phyloP scores from a whole-genome alignment of 2,888 invertebrate species.

The Spatulosminthurus flaviceps region DNA sequence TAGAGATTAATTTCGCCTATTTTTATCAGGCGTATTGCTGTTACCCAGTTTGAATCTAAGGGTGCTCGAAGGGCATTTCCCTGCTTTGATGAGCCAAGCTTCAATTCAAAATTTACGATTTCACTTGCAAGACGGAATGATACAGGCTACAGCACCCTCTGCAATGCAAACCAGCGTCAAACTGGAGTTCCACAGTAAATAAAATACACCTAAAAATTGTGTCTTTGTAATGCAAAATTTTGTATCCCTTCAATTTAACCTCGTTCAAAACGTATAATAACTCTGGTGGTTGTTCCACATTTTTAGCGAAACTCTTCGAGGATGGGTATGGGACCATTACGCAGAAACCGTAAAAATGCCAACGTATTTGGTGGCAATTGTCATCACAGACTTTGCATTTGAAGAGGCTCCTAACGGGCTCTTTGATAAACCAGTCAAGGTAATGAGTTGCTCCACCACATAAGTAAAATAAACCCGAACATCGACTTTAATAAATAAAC shows the following conservation, averaged over 20 bases:
- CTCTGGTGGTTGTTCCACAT: too few species aligned
- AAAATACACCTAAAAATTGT: too few species aligned
- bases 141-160: slow-evolving; percentile 46
- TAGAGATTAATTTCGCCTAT: too few species aligned
- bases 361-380: slow-evolving; percentile 52
- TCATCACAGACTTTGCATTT: slow-evolving; percentile 46
- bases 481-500: too few species aligned
- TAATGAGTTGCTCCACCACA: too few species aligned
- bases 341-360: slow-evolving; percentile 51
- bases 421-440: slow-evolving; percentile 39
- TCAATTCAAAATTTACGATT: slow-evolving; percentile 31
- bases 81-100: slow-evolving; percentile 44
- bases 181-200: slow-evolving; percentile 6
- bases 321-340: slow-evolving; percentile 51
- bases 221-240: too few species aligned
- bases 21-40: slow-evolving; percentile 24
- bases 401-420: slow-evolving; percentile 28
- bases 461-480: too few species aligned
- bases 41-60: slow-evolving; percentile 30
- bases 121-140: background rate
- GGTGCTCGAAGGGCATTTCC: slow-evolving; percentile 34
- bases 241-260: too few species aligned
- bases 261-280: too few species aligned
- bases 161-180: slow-evolving; percentile 49
- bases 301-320: too few species aligned